Evolutionary conservation across 1,140 invertebrate genomes (phyloP).

Genomic region (Centruroides sculpturatus): DNA sequence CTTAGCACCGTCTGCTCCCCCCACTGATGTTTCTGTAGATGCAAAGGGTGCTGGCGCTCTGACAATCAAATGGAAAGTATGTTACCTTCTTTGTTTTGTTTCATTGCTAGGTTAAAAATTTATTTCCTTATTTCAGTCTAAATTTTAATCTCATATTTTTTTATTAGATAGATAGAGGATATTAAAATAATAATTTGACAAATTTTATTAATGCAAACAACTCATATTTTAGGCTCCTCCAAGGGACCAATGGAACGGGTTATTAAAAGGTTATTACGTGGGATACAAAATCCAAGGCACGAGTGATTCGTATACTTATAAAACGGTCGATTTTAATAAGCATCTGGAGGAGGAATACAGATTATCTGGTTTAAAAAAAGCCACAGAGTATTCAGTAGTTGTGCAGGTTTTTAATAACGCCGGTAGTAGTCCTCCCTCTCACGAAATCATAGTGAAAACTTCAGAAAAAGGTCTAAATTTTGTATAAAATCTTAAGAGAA

Average conservation of each 20-base stretch:
- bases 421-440: slow-evolving; percentile 19
- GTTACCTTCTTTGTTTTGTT: neutral
- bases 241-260: slow-evolving; percentile 80
- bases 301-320: slow-evolving; percentile 78
- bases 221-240: slow-evolving; percentile 43
- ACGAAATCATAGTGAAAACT: slow-evolving; percentile 16
- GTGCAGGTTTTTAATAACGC: slow-evolving; percentile 19
- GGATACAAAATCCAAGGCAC: slow-evolving; percentile 72
- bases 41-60: slow-evolving; percentile 81
- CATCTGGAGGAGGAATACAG: slow-evolving; percentile 33
- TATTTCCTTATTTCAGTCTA: too few species aligned
- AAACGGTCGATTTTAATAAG: slow-evolving; percentile 80
- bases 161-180: neutral
- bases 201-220: neutral
- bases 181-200: neutral
- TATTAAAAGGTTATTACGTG: slow-evolving; percentile 65
- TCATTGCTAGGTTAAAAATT: too few species aligned
- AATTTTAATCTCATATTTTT: too few species aligned
- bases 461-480: slow-evolving; percentile 12
- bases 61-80: slow-evolving; percentile 75
- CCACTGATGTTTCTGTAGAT: slow-evolving; percentile 56
- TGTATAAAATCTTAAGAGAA: too few species aligned
- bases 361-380: slow-evolving; percentile 14
- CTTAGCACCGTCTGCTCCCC: slow-evolving; percentile 31
- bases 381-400: slow-evolving; percentile 17